A percentile compares a stretch with the other conserved stretches of the same genome.
Conservation (phyloP, 2,797 vertebrate genomes). For the Spea hammondii region DNA sequence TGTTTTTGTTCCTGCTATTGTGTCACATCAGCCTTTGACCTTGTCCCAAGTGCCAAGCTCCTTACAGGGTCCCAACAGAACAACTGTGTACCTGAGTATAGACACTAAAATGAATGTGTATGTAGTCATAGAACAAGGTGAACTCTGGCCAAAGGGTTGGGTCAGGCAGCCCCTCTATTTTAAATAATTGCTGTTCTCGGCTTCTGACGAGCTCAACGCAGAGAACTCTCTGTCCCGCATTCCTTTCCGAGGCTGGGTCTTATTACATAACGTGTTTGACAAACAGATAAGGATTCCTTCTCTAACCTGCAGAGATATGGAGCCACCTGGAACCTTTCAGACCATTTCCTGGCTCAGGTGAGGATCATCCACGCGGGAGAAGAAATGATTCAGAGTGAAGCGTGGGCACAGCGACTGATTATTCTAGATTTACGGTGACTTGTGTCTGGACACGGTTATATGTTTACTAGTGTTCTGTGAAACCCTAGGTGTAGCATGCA, state of each 20-base stretch:
- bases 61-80: too few relatives aligned
- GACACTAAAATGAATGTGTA: background rate
- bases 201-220: constrained; percentile 17
- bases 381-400: constrained; percentile 4
- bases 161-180: background rate
- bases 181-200: constrained; percentile 22
- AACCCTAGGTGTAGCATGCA: too few relatives aligned
- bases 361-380: constrained; percentile 4
- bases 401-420: background rate
- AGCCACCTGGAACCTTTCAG: constrained; percentile 11
- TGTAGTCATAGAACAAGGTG: background rate
- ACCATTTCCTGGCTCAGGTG: background rate
- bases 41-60: too few relatives aligned
- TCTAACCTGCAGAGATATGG: constrained; percentile 10
- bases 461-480: too few relatives aligned
- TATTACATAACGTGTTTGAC: constrained; percentile 45
- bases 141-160: background rate
- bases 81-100: too few relatives aligned
- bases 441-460: too few relatives aligned
- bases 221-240: constrained; percentile 41
- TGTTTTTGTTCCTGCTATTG: too few relatives aligned
- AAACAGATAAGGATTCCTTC: constrained; percentile 42
- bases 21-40: too few relatives aligned
- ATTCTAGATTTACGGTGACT: background rate
- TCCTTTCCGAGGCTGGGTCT: constrained; percentile 38